These are phyloP conservation scores for Melieria omissa DNA, from an alignment of 2,888 invertebrate genomes.

Conservation along the genomic window DNA sequence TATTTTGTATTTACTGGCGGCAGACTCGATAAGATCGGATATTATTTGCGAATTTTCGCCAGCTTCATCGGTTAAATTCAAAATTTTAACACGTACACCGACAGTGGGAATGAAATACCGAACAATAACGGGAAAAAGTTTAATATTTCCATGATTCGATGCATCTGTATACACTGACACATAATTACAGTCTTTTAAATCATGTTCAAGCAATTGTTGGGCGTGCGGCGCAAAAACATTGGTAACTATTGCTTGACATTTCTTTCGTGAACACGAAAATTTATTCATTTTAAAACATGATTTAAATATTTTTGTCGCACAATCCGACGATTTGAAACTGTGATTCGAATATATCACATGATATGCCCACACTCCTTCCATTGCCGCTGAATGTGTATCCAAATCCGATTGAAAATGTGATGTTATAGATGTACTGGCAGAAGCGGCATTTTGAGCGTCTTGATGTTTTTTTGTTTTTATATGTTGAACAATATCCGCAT, in stretches of 20 bases:
- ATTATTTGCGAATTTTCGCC: slow-evolving; percentile 36
- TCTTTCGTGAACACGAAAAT: slow-evolving; percentile 31
- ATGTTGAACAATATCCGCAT: slow-evolving; percentile 26
- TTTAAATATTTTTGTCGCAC: slow-evolving; percentile 34
- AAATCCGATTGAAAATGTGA: slow-evolving; percentile 29
- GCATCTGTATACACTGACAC: slow-evolving; percentile 32
- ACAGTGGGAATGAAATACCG: slow-evolving; percentile 35
- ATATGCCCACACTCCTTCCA: slow-evolving; percentile 28
- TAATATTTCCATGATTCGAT: slow-evolving; percentile 36
- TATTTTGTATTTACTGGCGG: slow-evolving; percentile 26
- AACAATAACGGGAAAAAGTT: slow-evolving; percentile 28
- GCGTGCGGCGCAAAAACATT: slow-evolving; percentile 36
- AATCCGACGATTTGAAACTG: slow-evolving; percentile 24
- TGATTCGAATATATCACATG: slow-evolving; percentile 22
- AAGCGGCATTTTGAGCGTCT: slow-evolving; percentile 27
- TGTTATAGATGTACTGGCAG: slow-evolving; percentile 28
- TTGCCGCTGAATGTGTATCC: slow-evolving; percentile 23
- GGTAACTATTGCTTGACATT: slow-evolving; percentile 33
- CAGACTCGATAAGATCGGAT: slow-evolving; percentile 22
- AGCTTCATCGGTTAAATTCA: slow-evolving; percentile 30
- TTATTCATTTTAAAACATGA: slow-evolving; percentile 33
- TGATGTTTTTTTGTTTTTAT: slow-evolving; percentile 34
- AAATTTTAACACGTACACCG: slow-evolving; percentile 34
- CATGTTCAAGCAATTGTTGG: slow-evolving; percentile 33
- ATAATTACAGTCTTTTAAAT: slow-evolving; percentile 35